Percentiles rank a stretch among this genome's conserved stretches.
Evolutionary conservation across 2,888 invertebrate species (phyloP).

Genomic region (Aradus depressus): DNA sequence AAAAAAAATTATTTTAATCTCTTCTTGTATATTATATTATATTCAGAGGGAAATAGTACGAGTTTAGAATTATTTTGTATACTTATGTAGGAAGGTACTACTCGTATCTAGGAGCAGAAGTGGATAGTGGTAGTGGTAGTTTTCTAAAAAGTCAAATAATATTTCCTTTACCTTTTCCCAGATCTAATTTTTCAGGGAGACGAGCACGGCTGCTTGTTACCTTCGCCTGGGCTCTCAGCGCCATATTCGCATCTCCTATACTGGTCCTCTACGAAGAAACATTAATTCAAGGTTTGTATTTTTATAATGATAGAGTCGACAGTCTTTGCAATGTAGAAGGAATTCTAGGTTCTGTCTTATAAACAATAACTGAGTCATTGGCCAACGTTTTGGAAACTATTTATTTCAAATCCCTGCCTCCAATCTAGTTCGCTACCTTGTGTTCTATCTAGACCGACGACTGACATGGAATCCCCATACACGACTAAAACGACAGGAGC

Average conservation of each 20-base stretch:
- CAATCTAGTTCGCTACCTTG: no score
- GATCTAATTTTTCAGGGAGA: slow-evolving; percentile 54
- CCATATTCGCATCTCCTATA: slow-evolving; percentile 70
- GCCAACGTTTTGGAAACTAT: no score
- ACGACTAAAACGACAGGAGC: no score
- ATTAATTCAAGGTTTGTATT: slow-evolving; percentile 64
- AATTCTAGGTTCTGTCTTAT: no score
- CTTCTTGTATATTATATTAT: no score
- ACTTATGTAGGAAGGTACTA: not conserved
- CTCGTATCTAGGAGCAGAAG: not conserved
- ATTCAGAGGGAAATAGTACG: not conserved
- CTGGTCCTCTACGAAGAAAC: slow-evolving; percentile 70
- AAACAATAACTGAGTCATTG: no score
- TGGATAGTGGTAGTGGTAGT: not conserved
- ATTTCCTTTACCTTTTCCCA: slow-evolving; percentile 23
- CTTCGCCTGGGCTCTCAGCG: slow-evolving; percentile 71
- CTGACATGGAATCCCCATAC: no score
- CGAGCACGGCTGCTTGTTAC: slow-evolving; percentile 67
- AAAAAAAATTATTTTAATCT: no score
- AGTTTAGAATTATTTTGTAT: not conserved
- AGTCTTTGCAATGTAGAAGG: no score
- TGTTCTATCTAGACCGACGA: no score
- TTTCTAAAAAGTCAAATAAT: slow-evolving; percentile 9
- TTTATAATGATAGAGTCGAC: no score
- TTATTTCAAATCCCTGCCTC: no score